These are phyloP conservation scores for Sciurus carolinensis DNA, from an alignment of 2,797 vertebrate genomes.

Conservation along the genomic window DNA sequence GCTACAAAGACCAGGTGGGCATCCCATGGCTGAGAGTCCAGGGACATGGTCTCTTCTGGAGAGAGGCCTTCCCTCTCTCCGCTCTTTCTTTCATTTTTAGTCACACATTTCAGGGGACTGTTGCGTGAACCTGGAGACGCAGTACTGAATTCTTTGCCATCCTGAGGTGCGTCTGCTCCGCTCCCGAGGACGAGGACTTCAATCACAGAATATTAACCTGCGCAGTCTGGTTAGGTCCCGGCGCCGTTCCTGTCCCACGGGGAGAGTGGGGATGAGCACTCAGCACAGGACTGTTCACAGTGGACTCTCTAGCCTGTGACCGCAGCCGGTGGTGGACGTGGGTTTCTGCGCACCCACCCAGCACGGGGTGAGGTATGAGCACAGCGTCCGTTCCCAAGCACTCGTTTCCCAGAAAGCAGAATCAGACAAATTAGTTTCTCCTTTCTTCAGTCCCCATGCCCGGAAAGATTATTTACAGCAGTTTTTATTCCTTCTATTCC, in stretches of 20 bases:
- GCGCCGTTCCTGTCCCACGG: too few species aligned
- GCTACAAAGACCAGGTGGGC: background rate
- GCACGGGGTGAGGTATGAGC: background rate
- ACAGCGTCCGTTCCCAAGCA: too few species aligned
- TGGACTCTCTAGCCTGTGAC: rapidly evolving
- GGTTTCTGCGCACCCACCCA: too few species aligned
- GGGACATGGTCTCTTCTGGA: too few species aligned
- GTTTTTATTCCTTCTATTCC: constrained; percentile 54
- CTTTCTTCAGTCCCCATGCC: background rate
- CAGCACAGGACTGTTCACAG: rapidly evolving
- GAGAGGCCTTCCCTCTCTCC: background rate
- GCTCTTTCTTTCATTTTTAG: background rate
- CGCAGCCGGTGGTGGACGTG: background rate
- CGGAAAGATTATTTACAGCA: constrained; percentile 68
- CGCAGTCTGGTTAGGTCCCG: rapidly evolving
- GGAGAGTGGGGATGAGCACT: background rate
- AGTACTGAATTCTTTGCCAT: background rate
- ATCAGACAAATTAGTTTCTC: constrained; percentile 60
- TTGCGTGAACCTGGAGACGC: too few species aligned
- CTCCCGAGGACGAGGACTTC: background rate
- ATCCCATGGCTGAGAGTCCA: too few species aligned
- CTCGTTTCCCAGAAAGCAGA: constrained; percentile 20
- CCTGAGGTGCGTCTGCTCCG: background rate
- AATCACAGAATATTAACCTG: background rate
- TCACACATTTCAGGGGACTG: background rate